Base-by-base conservation (phyloP, 2,888 invertebrate species). In the Buathra laborator region DNA sequence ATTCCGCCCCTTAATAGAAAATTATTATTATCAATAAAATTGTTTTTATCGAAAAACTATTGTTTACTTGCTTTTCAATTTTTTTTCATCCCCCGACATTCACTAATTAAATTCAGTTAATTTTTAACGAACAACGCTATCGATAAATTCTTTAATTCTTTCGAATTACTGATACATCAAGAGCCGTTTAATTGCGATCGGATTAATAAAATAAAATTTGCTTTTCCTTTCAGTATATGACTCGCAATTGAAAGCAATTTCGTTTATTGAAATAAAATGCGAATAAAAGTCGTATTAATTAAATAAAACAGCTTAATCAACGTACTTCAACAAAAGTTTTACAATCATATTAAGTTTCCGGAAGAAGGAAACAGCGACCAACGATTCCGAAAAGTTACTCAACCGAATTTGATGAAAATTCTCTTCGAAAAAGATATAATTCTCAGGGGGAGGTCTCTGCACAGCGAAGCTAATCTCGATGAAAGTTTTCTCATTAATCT, bases 401-500 rank as follows among this genome's bases (percentile, higher is more conserved):
- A 46, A 77, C 24, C 46, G 56, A 32, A 59, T 48, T 68, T 46
- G 32, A 56, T 77, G 53, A 14, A 16, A 48, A 43, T 67, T 66
- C 10, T n/a, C 62, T 44, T 53, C n/a, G 53, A 43, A 76, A 76
- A 76, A 19, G 37, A 37, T 24, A 14, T 19, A 16, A 59, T 44
- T 43, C 44, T 24, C 56, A 24, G 16, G 19, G 4, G 16, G 24
- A 24, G 19, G 14, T 59, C 44, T 29, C 24, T 37, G 5, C 9
- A 5, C 56, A 2, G 53, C 53, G 16, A 29, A 62, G 32, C 68
- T 70, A 62, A 76, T 76, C 75, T 37, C 37, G 64, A 76, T 76
- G 75, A 76, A 76, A 76, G 75, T 76, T 66, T 53, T 53, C 64
- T 51, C 51, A 14, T 75, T 37, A 51, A 64, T 75, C 64, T 64